Evolutionary conservation across 1,140 invertebrate species (phyloP), one percentile per base, ranked within the genome.

Genomic region (Pseudachorutes palmiensis): DNA sequence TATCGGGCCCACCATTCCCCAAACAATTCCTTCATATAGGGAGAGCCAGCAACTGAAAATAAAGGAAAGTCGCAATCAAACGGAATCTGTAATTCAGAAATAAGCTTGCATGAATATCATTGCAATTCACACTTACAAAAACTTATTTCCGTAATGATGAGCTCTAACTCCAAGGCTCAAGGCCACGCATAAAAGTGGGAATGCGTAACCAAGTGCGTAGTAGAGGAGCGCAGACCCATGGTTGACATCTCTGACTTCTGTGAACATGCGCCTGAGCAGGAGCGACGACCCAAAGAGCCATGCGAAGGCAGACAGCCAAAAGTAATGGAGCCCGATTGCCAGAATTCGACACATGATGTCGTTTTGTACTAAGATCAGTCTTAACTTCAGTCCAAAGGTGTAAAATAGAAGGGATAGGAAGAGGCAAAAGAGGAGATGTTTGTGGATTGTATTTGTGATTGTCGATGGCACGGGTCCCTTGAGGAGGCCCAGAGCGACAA

Each of bases 161-260:
- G 92, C 91, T 55, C 92, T 82, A 0, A 97, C 91, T 0, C 92
- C 92, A 22, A 96, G 90, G 28, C 93, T 87, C 3, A 97, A 80
- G 45, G 90, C 91, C 2, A 97, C 90, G 57, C 95, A 86, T 33
- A 97, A 86, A 1, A 93, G 93, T 1, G 94, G 94, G 55, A 92
- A 83, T n/a, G 90, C 93, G 76, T 97, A 98, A 5, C 92, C 94
- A 74, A 94, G 83, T n/a, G 92, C 88, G 75, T 94, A 92, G 77
- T 97, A 97, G 76, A 95, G 93, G 65, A 90, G 84, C 86, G 97
- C 94, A 36, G 88, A 88, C 0, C 93, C 94, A 76, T 95, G 91
- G 81, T 98, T 97, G 19, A 98, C 92, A 77, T 97, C 93, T 12
- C 94, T 83, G 82, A 98, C 88, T 80, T 97, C 94, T 0, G 92